These are phyloP conservation scores for Drosophila affinis DNA, from an alignment of 2,888 invertebrate species.

Conservation along the genomic window DNA sequence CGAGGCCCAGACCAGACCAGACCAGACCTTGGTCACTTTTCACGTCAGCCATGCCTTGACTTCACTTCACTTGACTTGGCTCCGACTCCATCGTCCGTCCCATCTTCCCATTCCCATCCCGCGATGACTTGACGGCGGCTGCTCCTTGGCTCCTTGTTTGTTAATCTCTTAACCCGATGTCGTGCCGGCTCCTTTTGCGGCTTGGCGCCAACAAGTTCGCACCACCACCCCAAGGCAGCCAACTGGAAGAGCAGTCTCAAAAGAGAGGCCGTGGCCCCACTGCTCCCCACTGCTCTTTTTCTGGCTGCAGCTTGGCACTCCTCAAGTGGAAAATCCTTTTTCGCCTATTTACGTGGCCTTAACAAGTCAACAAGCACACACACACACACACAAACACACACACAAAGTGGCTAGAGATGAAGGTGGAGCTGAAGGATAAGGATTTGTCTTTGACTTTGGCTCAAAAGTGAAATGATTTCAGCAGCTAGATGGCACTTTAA, in stretches of 20 bases:
- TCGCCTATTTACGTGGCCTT: conserved; percentile 71
- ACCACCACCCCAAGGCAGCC: conserved; percentile 54
- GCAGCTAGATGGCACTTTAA: conserved; percentile 9
- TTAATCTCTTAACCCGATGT: conserved; percentile 72
- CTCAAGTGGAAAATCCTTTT: conserved; percentile 79
- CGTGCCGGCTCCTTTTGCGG: conserved; percentile 69
- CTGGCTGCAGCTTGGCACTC: conserved; percentile 67
- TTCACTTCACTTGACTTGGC: conserved; percentile 33
- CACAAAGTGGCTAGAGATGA: not conserved
- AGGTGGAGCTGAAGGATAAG: not conserved
- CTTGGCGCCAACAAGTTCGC: conserved; percentile 64
- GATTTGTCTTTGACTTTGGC: conserved; percentile 47
- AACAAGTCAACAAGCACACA: conserved; percentile 57
- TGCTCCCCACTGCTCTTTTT: conserved; percentile 23
- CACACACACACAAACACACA: conserved; percentile 1
- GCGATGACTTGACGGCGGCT: conserved; percentile 30
- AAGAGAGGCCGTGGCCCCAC: conserved; percentile 8
- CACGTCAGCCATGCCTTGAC: conserved; percentile 31
- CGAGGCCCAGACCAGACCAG: not conserved
- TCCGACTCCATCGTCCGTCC: not conserved
- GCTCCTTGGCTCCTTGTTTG: conserved; percentile 37
- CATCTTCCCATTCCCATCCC: not conserved
- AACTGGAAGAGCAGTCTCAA: conserved; percentile 61
- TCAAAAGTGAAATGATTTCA: conserved; percentile 23
- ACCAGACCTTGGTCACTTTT: conserved; percentile 55